Conservation (phyloP, 2,888 invertebrate genomes). For the Euplagia quadripunctaria region DNA sequence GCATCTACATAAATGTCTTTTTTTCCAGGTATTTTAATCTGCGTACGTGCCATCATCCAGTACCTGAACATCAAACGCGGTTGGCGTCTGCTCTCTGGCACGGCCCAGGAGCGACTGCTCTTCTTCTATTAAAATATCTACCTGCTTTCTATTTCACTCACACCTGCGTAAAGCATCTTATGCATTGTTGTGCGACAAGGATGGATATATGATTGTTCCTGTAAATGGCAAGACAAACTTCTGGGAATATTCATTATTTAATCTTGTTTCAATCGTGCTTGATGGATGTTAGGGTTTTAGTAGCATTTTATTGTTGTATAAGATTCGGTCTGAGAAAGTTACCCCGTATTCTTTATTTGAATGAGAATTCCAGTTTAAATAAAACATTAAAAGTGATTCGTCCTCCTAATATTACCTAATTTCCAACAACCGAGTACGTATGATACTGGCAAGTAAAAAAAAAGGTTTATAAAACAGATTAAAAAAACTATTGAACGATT, state of each 20-base stretch:
- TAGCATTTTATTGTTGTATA: not conserved
- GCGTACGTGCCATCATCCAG: conserved; percentile 94
- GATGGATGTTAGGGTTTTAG: conserved; percentile 20
- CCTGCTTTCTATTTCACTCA: conserved; percentile 58
- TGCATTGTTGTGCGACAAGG: conserved; percentile 58
- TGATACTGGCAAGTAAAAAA: not conserved
- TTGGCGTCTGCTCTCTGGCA: conserved; percentile 94
- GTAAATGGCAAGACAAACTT: conserved; percentile 41
- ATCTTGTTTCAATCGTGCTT: conserved; percentile 21
- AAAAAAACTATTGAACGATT: not conserved
- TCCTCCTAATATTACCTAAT: not conserved
- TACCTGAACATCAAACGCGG: conserved; percentile 96
- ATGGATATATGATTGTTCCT: conserved; percentile 54
- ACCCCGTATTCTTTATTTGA: not conserved
- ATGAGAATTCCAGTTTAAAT: not conserved
- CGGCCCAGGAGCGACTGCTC: conserved; percentile 94
- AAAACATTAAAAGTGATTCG: not conserved
- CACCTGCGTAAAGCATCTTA: conserved; percentile 43
- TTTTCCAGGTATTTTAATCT: conserved; percentile 92
- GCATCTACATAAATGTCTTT: conserved; percentile 6
- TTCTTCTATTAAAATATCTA: conserved; percentile 91
- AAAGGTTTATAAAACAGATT: too few relatives aligned
- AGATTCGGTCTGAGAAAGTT: not conserved
- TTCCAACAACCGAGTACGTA: not conserved
- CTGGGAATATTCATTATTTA: conserved; percentile 5